These are phyloP conservation scores for Nemopilema nomurai DNA, from an alignment of 30 jellyfish, hydroid and myxozoan species.

Conservation along the genomic window DNA sequence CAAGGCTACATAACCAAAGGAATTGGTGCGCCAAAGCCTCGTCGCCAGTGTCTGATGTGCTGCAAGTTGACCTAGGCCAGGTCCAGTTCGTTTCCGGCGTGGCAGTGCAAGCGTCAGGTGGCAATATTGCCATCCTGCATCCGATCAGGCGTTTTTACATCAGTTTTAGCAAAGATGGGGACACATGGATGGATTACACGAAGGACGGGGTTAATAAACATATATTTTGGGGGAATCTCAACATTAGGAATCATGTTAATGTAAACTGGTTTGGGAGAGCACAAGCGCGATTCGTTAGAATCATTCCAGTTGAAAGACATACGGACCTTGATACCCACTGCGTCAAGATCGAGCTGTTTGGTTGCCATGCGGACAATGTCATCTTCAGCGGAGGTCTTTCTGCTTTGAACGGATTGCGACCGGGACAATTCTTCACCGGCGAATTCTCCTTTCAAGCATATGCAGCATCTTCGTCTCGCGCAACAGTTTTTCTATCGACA, in stretches of 20 bases:
- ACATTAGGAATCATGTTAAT: neutral
- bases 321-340: neutral
- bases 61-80: conserved; percentile 39
- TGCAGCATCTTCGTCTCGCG: neutral
- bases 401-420: neutral
- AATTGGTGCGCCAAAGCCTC: conserved; percentile 16
- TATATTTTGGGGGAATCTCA: neutral
- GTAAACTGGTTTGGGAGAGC: conserved; percentile 45
- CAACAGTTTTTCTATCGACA: conserved; percentile 5
- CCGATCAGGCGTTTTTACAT: conserved; percentile 6
- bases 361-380: conserved; percentile 13
- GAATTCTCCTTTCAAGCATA: conserved; percentile 7
- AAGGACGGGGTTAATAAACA: neutral
- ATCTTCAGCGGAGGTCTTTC: neutral
- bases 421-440: neutral
- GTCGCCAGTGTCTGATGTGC: neutral
- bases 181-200: conserved; percentile 17
- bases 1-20: conserved; percentile 18
- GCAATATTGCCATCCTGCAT: neutral
- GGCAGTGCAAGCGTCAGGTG: neutral
- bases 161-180: conserved; percentile 15
- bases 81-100: conserved; percentile 10
- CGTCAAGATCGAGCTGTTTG: conserved; percentile 33
- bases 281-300: conserved; percentile 3
- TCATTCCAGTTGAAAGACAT: neutral